Evolutionary conservation across 1,140 invertebrate species (phyloP), one percentile per base, ranked within the genome.

Genomic region (Halictus rubicundus): DNA sequence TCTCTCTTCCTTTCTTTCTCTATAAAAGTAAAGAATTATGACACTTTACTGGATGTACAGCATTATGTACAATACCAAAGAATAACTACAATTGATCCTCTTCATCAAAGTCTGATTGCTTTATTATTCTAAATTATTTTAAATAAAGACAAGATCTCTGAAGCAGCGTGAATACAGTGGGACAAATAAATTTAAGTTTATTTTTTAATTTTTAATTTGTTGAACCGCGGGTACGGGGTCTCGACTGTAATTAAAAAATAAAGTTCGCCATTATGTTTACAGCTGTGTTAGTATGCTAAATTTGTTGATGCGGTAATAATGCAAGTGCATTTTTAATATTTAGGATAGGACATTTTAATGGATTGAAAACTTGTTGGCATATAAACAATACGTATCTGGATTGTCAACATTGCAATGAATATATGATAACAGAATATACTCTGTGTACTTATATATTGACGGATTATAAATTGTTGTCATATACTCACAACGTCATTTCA

Each of bases 401-500:
- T 60, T 65, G 68, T 52, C 57, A 79, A 49, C 46, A 59, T 68
- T 42, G 10, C 32, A 23, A n/a, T 79, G 63, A 65, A 68, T 84
- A 63, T 73, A 70, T 84, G 78, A 57, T 70, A 81, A 81, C 59
- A 81, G 76, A 60, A 49, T 84, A 81, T 84, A 81, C 73, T 77
- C 64, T 75, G 27, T 54, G 25, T 37, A 37, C 9, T 37, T 57
- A 52, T 42, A 66, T n/a, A 68, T 54, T 60, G 32, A 84, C 52
- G 83, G 63, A 80, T 71, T 84, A 83, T 80, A 68, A 71, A 52
- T 83, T 85, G 82, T 84, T 85, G 27, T 25, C 83, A 61, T 83
- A 72, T 76, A 76, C 27, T 83, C 69, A 63, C 75, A 23, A 63
- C 59, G 21, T 64, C 83, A 80, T 69, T 60, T 76, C 65, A 74